Conservation (phyloP, 2,113 vertebrate species). For the Mobula birostris region DNA sequence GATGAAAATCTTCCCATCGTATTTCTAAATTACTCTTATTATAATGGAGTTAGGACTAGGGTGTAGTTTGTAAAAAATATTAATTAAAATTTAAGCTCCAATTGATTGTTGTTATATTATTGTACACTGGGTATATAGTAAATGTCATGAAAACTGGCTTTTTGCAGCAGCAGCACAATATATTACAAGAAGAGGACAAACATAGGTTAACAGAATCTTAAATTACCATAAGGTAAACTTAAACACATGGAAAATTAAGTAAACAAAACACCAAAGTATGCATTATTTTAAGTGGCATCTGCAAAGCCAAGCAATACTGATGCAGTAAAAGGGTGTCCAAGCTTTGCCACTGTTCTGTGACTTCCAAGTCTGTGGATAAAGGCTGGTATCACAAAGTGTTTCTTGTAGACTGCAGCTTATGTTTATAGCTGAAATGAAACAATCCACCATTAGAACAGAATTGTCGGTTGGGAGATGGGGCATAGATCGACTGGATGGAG, state of each 20-base stretch:
- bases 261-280: too few relatives aligned
- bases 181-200: too few relatives aligned
- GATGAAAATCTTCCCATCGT: not conserved
- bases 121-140: too few relatives aligned
- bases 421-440: slow-evolving; percentile 1
- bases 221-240: too few relatives aligned
- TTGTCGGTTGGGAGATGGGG: not conserved
- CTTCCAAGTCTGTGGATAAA: not conserved
- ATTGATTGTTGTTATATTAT: too few relatives aligned
- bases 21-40: not conserved
- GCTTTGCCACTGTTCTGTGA: not conserved
- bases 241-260: too few relatives aligned
- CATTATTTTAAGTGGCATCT: not conserved
- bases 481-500: not conserved
- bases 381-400: not conserved
- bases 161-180: too few relatives aligned
- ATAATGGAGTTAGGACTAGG: not conserved
- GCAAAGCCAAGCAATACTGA: not conserved
- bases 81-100: not conserved
- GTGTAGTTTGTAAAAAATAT: not conserved
- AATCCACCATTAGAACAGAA: not conserved
- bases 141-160: too few relatives aligned
- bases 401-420: not conserved
- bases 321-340: not conserved
- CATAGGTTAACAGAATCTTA: too few relatives aligned